Evolutionary conservation across 2,888 invertebrate genomes (phyloP), one percentile per base, ranked within the genome.

Genomic region (Tenthredo distinguenda): DNA sequence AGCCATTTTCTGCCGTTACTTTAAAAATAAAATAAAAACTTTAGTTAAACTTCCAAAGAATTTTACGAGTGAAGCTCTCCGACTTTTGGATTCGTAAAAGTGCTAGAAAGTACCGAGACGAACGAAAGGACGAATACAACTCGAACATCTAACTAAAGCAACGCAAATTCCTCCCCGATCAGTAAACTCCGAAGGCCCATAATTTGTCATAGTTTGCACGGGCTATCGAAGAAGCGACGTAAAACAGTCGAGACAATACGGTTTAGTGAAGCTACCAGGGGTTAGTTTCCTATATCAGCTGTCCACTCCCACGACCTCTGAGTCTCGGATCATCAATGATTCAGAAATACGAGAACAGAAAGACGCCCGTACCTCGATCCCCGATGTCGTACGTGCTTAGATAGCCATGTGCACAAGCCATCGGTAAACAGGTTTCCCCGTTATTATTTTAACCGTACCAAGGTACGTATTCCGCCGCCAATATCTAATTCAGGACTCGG

Each of bases 321-420:
- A 68, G 50, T 55, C 72, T 87, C 90, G 89, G 90, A 89, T 87
- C 90, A 93, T 93, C 90, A 93, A 93, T 93, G 92, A 93, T 93
- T 93, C 92, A 93, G 81, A 62, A 34, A 26, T 37, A 81, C 62
- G 40, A 34, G 21, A 62, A 15, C 58, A 21, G 81, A 31, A 40
- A 62, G 40, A 40, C 34, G 81, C 15, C 58, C 12, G 81, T 40
- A 5, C n/a, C 81, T 40, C 37, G 58, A 34, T 37, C 37, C 55
- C 34, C 55, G 37, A 77, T 77, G 55, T 55, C 50, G 47, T 77
- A 77, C 77, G 77, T 55, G 74, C 26, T 43, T 26, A 9, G 74
- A 43, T 31, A 74, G 43, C 43, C 40, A 31, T 50, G 18, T 77
- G 77, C 18, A 77, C 18, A 55, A 50, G 77, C 50, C 10, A 34